Evolutionary conservation across 92 coral and sea anemone species (phyloP).

Genomic region (Phenganax subtilis): DNA sequence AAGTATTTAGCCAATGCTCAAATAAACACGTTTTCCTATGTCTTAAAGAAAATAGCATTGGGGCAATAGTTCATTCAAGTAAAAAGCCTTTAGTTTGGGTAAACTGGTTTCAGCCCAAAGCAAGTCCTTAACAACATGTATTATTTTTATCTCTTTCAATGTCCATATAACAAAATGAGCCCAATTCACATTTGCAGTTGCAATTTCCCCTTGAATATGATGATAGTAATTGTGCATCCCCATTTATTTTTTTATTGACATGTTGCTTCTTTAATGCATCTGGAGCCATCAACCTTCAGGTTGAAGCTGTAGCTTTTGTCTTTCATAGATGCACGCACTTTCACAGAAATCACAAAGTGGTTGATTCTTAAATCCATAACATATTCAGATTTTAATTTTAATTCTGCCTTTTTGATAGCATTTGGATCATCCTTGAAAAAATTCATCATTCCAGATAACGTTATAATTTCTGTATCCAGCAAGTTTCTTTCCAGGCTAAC

Average conservation of each 20-base stretch:
- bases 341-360: slow-evolving; percentile 24
- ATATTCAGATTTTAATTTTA: slow-evolving; percentile 41
- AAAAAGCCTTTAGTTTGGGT: slow-evolving; percentile 32
- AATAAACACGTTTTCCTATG: no score
- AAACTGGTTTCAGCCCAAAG: slow-evolving; percentile 9
- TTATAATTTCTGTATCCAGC: slow-evolving; percentile 12
- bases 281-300: slow-evolving; percentile 19
- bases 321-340: slow-evolving; percentile 42
- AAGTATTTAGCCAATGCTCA: no score
- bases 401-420: slow-evolving; percentile 25
- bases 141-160: slow-evolving; percentile 33
- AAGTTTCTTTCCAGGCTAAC: no score
- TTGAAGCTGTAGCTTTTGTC: slow-evolving; percentile 30
- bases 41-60: slow-evolving; percentile 7
- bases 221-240: slow-evolving; percentile 34
- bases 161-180: slow-evolving; percentile 48
- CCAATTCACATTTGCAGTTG: slow-evolving; percentile 35
- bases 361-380: slow-evolving; percentile 24
- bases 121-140: slow-evolving; percentile 20
- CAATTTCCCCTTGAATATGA: slow-evolving; percentile 37
- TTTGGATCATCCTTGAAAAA: slow-evolving; percentile 39
- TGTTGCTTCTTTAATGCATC: background rate
- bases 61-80: slow-evolving; percentile 41
- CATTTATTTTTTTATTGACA: slow-evolving; percentile 30
- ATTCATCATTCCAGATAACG: slow-evolving; percentile 24